These are phyloP conservation scores for Clitarchus hookeri DNA, from an alignment of 2,888 invertebrate species.

Conservation along the genomic window DNA sequence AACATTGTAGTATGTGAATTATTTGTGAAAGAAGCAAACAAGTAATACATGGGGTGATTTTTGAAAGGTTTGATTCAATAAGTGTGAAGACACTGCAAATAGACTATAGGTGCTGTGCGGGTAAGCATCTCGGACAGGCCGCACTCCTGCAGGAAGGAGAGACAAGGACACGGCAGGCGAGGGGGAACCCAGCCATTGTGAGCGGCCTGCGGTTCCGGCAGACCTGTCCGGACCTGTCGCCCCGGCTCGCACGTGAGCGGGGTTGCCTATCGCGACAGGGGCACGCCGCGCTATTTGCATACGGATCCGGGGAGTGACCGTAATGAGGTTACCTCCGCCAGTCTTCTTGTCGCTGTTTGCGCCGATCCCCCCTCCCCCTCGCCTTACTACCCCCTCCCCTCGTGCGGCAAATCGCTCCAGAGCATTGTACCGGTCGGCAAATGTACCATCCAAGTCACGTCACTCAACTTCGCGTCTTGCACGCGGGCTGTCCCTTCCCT, in stretches of 20 bases:
- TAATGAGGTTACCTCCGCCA: neutral
- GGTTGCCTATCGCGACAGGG: neutral
- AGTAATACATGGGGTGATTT: no score
- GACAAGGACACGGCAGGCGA: no score
- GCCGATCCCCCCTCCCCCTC: neutral
- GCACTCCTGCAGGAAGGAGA: no score
- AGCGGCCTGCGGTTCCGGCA: no score
- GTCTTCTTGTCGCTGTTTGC: constrained; percentile 2
- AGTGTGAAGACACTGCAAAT: no score
- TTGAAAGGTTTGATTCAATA: no score
- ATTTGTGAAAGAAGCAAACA: no score
- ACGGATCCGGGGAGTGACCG: neutral
- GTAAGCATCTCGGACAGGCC: no score
- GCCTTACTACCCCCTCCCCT: neutral
- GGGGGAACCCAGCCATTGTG: no score
- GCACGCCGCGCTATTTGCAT: neutral
- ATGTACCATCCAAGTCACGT: neutral
- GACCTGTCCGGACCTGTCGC: no score
- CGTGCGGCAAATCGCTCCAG: neutral
- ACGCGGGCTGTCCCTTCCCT: neutral
- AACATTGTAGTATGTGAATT: no score
- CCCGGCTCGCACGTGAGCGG: neutral
- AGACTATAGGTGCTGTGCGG: no score
- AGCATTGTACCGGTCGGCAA: neutral
- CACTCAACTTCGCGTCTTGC: constrained; percentile 1